Base-by-base conservation (phyloP, 2,113 vertebrate genomes). In the Gallinago media region DNA sequence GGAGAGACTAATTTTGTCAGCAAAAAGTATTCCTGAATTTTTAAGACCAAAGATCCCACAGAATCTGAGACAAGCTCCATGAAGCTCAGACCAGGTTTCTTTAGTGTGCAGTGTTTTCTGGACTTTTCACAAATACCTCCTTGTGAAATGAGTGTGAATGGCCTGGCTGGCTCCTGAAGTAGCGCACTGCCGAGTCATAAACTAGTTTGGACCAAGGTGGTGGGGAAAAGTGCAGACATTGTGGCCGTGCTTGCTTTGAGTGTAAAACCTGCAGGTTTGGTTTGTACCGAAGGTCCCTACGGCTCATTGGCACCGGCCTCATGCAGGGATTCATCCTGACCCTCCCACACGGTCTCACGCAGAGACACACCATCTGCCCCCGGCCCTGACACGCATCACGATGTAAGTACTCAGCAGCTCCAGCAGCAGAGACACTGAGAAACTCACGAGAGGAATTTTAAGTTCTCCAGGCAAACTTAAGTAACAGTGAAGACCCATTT, bases 371-470 rank as follows among this genome's bases (percentile, higher is more conserved):
- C 61, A 36, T 13, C 34, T 31, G 61, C 40, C 19, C 50, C n/a
- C 0, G 0, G 52, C 38, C 17, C 20, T 9, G 11, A 75, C 27
- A 38, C 0, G 0, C 16, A 20, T 13, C 58, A 72, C 32, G 62
- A 80, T 25, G 0, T 12, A 58, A 80, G 27, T 76, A 58, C 18
- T 40, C 27, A 2, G 58, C 58, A 50, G 58, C 29, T 76, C 85
- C 29, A 26, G 54, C 49, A 52, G 59, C 59, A 34, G 22, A 11
- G 4, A 4, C 8, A 32, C 19, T 4, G 11, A 50, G 19, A 46
- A 52, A 23, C 15, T 72, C 77, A 50, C 7, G 54, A 42, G 27
- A 78, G 55, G 62, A 74, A 72, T 40, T 38, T 38, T 21, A 36
- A 92, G 31, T 72, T 72, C 19, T 50, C 54, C 71, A 91, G 20